Evolutionary conservation across 2,797 vertebrate genomes (phyloP).

Genomic region (Cygnus olor): DNA sequence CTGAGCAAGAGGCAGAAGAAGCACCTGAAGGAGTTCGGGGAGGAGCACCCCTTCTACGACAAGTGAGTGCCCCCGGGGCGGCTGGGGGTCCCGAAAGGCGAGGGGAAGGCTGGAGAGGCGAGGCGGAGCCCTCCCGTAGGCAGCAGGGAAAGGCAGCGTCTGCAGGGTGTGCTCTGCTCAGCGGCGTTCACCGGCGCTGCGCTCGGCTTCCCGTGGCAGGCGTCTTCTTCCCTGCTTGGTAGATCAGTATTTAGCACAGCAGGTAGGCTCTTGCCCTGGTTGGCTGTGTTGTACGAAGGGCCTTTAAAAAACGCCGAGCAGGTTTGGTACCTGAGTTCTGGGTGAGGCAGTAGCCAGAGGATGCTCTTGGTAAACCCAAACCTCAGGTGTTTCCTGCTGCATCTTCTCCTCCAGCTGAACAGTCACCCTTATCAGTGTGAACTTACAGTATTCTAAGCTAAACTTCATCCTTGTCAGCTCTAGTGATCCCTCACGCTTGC

Average conservation of each 20-base stretch:
- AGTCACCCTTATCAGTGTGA: too few relatives aligned
- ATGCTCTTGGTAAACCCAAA: too few relatives aligned
- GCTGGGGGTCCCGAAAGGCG: too few relatives aligned
- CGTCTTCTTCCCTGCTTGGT: neutral
- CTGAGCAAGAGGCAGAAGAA: constrained; percentile 92
- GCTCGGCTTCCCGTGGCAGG: neutral
- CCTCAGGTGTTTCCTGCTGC: neutral
- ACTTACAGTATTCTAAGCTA: neutral
- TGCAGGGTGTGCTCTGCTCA: too few relatives aligned
- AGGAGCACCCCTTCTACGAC: constrained; percentile 92
- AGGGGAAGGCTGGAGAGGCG: too few relatives aligned
- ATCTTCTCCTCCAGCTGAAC: too few relatives aligned
- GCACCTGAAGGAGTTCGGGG: constrained; percentile 94
- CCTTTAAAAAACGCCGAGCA: neutral
- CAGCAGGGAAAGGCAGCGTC: too few relatives aligned
- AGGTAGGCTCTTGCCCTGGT: neutral
- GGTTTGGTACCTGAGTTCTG: too few relatives aligned
- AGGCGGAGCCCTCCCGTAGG: too few relatives aligned
- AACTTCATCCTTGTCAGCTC: neutral
- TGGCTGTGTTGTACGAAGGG: neutral
- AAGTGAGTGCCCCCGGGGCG: constrained; percentile 68
- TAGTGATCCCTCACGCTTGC: neutral
- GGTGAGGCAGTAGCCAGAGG: neutral
- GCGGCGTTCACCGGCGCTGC: neutral
- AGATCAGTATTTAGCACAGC: fast-evolving